phyloP scores from a whole-genome alignment of 2,797 vertebrate species.

The Psittacula echo region DNA sequence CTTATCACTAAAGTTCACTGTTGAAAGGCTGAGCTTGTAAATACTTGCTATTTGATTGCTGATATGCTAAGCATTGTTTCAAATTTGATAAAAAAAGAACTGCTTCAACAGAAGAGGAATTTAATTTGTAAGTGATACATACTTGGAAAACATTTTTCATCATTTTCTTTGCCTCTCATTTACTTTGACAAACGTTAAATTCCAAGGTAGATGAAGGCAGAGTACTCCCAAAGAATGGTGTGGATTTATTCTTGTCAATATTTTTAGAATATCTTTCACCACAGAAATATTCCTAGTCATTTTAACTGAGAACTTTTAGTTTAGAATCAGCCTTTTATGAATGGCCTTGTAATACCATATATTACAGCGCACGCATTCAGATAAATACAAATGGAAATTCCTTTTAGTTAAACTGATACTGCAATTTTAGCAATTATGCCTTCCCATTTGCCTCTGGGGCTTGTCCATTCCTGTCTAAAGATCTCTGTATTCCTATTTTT shows the following conservation, averaged over 20 bases:
- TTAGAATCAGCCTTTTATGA: conserved; percentile 13
- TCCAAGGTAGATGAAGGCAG: neutral
- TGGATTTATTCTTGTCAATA: neutral
- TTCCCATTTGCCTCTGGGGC: conserved; percentile 48
- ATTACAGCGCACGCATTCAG: conserved; percentile 32
- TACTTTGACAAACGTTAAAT: neutral
- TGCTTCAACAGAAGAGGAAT: neutral
- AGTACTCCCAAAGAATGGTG: neutral
- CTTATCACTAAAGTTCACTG: neutral
- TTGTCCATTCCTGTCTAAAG: neutral
- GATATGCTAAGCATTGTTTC: neutral
- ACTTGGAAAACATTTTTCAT: conserved; percentile 11
- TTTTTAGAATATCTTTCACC: neutral
- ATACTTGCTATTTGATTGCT: neutral
- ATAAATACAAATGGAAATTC: conserved; percentile 60
- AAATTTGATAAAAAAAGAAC: neutral
- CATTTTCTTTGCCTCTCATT: neutral
- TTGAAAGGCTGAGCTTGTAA: neutral
- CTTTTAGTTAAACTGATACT: conserved; percentile 27
- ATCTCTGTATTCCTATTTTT: conserved; percentile 36
- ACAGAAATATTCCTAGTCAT: neutral
- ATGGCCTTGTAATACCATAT: neutral
- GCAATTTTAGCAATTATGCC: conserved; percentile 15
- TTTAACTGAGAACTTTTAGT: conserved; percentile 30
- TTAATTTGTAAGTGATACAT: neutral